phyloP scores from a whole-genome alignment of 30 jellyfish, hydroid and myxozoan species.

The Chrysaora quinquecirrha region DNA sequence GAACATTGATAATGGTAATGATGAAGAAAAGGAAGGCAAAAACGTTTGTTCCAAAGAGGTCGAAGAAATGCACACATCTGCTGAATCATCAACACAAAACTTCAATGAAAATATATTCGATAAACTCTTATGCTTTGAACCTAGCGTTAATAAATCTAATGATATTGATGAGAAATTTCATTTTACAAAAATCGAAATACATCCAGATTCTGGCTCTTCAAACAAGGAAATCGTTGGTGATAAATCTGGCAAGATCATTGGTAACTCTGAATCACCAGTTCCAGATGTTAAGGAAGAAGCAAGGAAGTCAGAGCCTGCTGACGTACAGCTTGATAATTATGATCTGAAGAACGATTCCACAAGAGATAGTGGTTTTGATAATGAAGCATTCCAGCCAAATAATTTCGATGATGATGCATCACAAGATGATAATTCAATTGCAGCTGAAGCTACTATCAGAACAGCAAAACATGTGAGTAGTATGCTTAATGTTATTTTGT shows the following conservation, averaged over 20 bases:
- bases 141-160: constrained; percentile 6
- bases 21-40: background rate
- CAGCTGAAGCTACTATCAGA: constrained; percentile 40
- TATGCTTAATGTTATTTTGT: no score
- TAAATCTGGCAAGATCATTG: background rate
- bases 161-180: background rate
- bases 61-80: background rate
- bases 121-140: constrained; percentile 44
- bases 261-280: background rate
- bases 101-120: constrained; percentile 29
- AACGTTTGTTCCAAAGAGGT: background rate
- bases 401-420: constrained; percentile 34
- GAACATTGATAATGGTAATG: background rate
- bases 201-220: no score
- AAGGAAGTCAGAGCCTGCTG: constrained; percentile 6
- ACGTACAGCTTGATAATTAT: background rate
- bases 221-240: background rate
- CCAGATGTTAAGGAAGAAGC: constrained; percentile 7
- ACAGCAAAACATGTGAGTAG: constrained; percentile 65
- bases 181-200: background rate
- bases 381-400: background rate
- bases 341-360: background rate
- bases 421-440: constrained; percentile 40
- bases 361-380: background rate
- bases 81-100: background rate